phyloP scores from a whole-genome alignment of 2,797 vertebrate species.

The Myotis myotis region DNA sequence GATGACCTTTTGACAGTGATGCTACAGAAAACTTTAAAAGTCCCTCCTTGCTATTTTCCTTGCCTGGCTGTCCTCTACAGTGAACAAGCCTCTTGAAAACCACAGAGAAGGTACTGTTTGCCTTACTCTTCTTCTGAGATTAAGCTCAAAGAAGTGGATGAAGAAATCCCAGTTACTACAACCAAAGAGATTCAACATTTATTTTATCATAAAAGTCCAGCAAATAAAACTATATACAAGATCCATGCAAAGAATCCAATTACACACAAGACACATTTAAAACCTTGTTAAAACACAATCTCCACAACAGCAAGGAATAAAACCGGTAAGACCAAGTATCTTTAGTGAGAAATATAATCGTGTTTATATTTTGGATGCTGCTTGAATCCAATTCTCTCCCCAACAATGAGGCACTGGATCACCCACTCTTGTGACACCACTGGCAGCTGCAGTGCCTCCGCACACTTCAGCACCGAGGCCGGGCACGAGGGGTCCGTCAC shows the following conservation, averaged over 20 bases:
- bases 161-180: constrained; percentile 83
- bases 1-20: constrained; percentile 4
- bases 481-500: constrained; percentile 91
- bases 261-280: constrained; percentile 85
- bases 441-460: constrained; percentile 88
- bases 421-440: constrained; percentile 96
- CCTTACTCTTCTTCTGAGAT: constrained; percentile 32
- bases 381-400: constrained; percentile 89
- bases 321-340: constrained; percentile 60
- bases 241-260: constrained; percentile 84
- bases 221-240: constrained; percentile 96
- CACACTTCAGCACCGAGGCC: constrained; percentile 87
- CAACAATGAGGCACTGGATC: constrained; percentile 94
- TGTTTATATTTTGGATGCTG: constrained; percentile 91
- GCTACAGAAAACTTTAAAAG: constrained; percentile 9
- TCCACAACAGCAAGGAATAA: constrained; percentile 84
- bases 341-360: constrained; percentile 85
- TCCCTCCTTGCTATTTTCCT: constrained; percentile 2
- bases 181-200: constrained; percentile 91
- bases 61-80: constrained; percentile 19
- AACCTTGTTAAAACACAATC: constrained; percentile 83
- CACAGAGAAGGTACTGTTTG: constrained; percentile 35
- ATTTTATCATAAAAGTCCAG: constrained; percentile 95
- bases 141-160: constrained; percentile 66
- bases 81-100: not conserved